Evolutionary conservation across 1,140 invertebrate genomes (phyloP).

Genomic region (Paraescarpia echinospica): DNA sequence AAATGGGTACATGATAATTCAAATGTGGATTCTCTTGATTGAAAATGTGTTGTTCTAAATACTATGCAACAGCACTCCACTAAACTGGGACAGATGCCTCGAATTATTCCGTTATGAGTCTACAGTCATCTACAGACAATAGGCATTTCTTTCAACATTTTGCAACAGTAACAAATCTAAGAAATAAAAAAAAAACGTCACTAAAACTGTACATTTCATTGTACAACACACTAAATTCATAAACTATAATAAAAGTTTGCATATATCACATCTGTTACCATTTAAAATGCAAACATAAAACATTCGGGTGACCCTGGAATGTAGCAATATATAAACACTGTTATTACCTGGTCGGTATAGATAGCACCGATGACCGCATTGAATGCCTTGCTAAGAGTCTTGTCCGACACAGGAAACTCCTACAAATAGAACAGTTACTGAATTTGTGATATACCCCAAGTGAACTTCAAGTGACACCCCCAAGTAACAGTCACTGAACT

Average conservation of each 20-base stretch:
- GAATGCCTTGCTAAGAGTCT: slow-evolving; percentile 74
- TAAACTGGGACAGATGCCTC: no score
- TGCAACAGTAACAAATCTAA: not conserved
- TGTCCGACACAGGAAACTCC: slow-evolving; percentile 74
- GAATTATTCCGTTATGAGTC: no score
- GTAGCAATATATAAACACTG: not conserved
- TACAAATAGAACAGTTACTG: slow-evolving; percentile 54
- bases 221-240: not conserved
- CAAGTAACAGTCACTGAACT: not conserved
- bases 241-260: not conserved
- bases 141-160: not conserved
- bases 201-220: not conserved
- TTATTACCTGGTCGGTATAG: slow-evolving; percentile 34
- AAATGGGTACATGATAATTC: no score
- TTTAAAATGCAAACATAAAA: not conserved
- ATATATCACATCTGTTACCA: no score
- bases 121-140: not conserved
- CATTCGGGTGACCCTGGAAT: no score
- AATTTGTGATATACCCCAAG: no score
- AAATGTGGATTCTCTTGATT: no score
- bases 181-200: not conserved
- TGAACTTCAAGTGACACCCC: no score
- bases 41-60: no score
- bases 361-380: slow-evolving; percentile 81
- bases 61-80: no score